Conservation (phyloP, 2,888 invertebrate species). For the Zootermopsis nevadensis region DNA sequence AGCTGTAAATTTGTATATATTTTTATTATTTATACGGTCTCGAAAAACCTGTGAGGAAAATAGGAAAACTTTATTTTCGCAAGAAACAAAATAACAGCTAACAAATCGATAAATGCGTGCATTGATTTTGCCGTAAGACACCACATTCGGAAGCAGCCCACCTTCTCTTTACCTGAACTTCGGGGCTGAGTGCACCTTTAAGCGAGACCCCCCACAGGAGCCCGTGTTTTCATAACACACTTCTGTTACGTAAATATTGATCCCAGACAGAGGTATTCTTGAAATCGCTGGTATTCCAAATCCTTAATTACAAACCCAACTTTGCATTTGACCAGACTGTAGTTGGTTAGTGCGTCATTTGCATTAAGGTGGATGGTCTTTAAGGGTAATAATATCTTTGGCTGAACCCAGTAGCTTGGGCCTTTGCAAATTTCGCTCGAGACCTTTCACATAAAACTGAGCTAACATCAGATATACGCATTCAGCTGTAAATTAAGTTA, state of each 20-base stretch:
- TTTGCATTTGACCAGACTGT: constrained; percentile 23
- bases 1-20: no score
- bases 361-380: constrained; percentile 10
- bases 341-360: neutral
- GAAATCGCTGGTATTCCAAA: neutral
- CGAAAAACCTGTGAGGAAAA: no score
- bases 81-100: no score
- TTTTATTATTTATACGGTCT: no score
- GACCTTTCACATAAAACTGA: neutral
- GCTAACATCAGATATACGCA: no score
- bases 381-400: constrained; percentile 23
- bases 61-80: no score
- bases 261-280: neutral
- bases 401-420: neutral
- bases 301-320: constrained; percentile 17
- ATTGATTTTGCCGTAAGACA: neutral
- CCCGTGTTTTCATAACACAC: constrained; percentile 6
- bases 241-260: constrained; percentile 24
- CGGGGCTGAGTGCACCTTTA: no score
- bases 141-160: neutral
- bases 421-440: no score
- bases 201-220: neutral
- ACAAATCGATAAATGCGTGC: neutral
- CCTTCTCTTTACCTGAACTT: neutral
- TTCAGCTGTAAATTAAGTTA: no score